Evolutionary conservation across 2,888 invertebrate species (phyloP), one percentile per base, ranked within the genome.

Genomic region (Amphipoea lucens): DNA sequence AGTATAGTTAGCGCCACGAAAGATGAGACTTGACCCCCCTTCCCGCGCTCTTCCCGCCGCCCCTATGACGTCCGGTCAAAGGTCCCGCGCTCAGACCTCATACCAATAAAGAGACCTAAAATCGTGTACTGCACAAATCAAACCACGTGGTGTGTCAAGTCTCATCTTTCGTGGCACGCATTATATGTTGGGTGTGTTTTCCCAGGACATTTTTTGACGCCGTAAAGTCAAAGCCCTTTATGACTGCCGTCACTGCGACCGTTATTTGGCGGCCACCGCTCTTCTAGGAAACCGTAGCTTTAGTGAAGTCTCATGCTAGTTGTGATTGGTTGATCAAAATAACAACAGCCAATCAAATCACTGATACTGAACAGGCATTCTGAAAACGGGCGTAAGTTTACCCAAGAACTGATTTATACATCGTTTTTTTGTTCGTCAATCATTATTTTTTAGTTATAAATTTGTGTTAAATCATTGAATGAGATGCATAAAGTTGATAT

Each of bases 391-490:
- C 20, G 51, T 60, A 78, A 57, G 29, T 48, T 54, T 57, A 85
- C 74, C 54, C 62, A 84, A 87, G 75, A 76, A 85, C 84, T 85
- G 87, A 87, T 74, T 36, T 63, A 57, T n/a, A 17, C 51, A 71
- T 17, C n/a, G 36, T 57, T 57, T 77, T 36, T 60, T 82, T 71
- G 17, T 48, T 69, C 23, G 23, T 48, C 82, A 51, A 54, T 73
- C 23, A 48, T 86, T 76, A 66, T 74, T 71, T 76, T 76, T 74
- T 83, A 75, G 63, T 71, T 87, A 67, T 36, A 36, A 36, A 36
- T 66, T 70, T 42, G 29, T 76, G 1, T 75, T 40, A 23, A 29
- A 73, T 73, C 40, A 63, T 73, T 62, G 62, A 48, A 70, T 75
- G 65, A 51, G n/a, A 74, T 63, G 23, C 17, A 51, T 54, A 36